Conservation (phyloP, 92 coral and sea anemone species). For the Chrysogorgia sp. region DNA sequence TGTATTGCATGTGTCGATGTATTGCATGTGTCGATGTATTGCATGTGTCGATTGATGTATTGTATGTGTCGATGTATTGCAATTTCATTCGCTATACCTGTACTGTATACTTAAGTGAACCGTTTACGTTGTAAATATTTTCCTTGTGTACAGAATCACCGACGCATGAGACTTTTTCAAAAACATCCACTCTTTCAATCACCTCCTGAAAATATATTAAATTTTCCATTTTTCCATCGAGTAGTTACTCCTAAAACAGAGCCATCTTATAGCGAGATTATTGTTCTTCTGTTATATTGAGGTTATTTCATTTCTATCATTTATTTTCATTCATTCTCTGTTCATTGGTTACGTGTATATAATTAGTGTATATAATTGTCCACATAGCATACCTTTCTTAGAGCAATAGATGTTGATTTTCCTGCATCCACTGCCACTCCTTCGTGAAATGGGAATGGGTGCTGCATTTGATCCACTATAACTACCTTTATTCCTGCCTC, state of each 20-base stretch:
- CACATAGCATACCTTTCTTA: conserved; percentile 61
- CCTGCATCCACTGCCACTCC: conserved; percentile 85
- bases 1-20: too few species aligned
- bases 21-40: too few species aligned
- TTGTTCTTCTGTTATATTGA: too few species aligned
- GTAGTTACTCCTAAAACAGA: background rate
- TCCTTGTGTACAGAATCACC: background rate
- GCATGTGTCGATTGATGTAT: too few species aligned
- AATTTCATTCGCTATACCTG: conserved; percentile 30
- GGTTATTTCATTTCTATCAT: too few species aligned
- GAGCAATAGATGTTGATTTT: conserved; percentile 72
- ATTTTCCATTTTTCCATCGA: background rate
- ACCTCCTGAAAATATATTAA: conserved; percentile 23
- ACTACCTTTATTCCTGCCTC: conserved; percentile 90
- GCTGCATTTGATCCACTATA: conserved; percentile 67
- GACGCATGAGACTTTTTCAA: conserved; percentile 43
- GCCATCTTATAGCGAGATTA: background rate
- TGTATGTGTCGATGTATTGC: too few species aligned
- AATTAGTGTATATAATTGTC: background rate
- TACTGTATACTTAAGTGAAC: background rate
- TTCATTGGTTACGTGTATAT: too few species aligned
- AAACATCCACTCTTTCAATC: conserved; percentile 53
- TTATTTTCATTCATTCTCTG: too few species aligned
- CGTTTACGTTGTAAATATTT: conserved; percentile 8
- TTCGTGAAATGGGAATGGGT: conserved; percentile 81